phyloP scores from a whole-genome alignment of 2,797 vertebrate species.

The Intellagama lesueurii region DNA sequence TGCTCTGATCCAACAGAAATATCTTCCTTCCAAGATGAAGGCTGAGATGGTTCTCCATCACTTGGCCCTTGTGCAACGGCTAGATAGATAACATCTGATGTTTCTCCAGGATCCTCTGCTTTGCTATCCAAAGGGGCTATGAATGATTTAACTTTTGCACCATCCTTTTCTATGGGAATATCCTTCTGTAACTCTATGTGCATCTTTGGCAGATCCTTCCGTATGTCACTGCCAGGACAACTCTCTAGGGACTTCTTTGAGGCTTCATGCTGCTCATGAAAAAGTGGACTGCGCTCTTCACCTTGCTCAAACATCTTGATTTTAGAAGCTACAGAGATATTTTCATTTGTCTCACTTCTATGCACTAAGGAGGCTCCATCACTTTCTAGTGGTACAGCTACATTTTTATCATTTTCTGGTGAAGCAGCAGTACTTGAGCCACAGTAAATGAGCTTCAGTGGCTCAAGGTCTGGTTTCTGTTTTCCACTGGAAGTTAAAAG shows the following conservation, averaged over 20 bases:
- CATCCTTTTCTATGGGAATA: constrained; percentile 23
- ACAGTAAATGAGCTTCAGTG: accelerated
- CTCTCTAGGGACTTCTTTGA: constrained; percentile 19
- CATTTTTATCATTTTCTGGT: constrained; percentile 20
- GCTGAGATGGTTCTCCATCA: constrained; percentile 52
- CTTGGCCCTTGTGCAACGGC: constrained; percentile 6
- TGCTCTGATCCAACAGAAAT: constrained; percentile 52
- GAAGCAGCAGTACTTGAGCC: neutral
- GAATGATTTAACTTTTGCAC: neutral
- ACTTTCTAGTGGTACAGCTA: constrained; percentile 23
- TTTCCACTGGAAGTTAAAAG: constrained; percentile 40
- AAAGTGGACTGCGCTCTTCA: constrained; percentile 29
- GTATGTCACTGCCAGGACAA: constrained; percentile 31
- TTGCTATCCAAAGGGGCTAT: neutral
- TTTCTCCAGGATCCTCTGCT: constrained; percentile 17
- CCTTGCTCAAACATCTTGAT: constrained; percentile 79
- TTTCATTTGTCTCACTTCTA: constrained; percentile 54
- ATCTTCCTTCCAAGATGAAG: constrained; percentile 47
- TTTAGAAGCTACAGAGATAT: constrained; percentile 78
- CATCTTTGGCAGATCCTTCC: constrained; percentile 20
- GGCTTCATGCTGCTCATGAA: constrained; percentile 23
- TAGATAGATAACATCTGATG: constrained; percentile 25
- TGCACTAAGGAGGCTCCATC: constrained; percentile 55
- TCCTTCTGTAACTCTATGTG: constrained; percentile 48
- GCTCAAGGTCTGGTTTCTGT: constrained; percentile 36